Base-by-base conservation (phyloP, 2,888 invertebrate species). In the Lasioglossum lativentre region DNA sequence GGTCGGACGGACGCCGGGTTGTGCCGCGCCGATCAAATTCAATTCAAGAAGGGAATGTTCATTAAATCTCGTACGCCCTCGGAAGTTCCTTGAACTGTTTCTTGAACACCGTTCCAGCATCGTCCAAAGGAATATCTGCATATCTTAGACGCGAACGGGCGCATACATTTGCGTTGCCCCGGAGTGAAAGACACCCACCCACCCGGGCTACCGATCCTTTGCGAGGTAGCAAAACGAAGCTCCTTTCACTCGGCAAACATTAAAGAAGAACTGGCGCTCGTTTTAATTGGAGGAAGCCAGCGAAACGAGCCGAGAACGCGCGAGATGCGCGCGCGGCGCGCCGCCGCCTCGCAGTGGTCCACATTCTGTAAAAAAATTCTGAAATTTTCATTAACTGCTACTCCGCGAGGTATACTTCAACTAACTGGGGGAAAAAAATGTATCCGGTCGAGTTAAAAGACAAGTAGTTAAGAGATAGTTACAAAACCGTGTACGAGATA, bases 31-130 rank as follows among this genome's bases (percentile, higher is more conserved):
- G 63, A 79, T 73, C 73, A 79, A 79, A 82, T 77, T 79, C 86
- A 74, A 86, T 86, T 82, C 73, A 75, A 72, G 71, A 79, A 72
- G 83, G 63, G 75, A 75, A 86, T 74, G 87, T 86, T 87, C 83
- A 78, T 87, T 87, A 86, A 80, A 86, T 87, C 83, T 83, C 78
- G 66, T 83, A 85, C 79, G 75, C 70, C 40, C 27, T 66, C 71
- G 14, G 59, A 47, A 16, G 30, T 76, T 71, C 47, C 45, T 47
- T 45, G 72, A 78, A 75, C 30, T 59, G 72, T 78, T 85, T 45
- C 73, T 76, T 47, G 38, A 66, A 71, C 56, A 71, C 72, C 27
- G 27, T 47, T 23, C 56, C 27, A 3, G 38, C 23, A 56, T 5
- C 74, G 30, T 74, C 34, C n/a, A 30, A 19, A 47, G 34, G 45